These are phyloP conservation scores for Dendrocincla fuliginosa DNA, from an alignment of 2,797 vertebrate species.

Conservation along the genomic window DNA sequence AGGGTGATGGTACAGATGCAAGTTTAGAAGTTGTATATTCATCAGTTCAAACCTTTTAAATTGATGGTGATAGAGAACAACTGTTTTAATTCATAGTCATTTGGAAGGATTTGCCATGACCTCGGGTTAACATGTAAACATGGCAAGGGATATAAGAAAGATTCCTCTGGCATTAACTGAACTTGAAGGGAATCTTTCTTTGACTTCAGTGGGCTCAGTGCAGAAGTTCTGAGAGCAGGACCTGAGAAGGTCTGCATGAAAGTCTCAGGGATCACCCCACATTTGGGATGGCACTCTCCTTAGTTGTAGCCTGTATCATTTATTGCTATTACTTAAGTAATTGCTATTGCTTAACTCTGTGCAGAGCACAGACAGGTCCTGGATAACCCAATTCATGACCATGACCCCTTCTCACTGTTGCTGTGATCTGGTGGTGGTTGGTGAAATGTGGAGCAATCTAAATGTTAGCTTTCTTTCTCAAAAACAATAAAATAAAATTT, in stretches of 20 bases:
- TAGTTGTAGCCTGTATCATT: background rate
- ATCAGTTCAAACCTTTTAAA: conserved; percentile 49
- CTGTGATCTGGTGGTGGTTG: background rate
- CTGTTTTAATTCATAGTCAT: conserved; percentile 33
- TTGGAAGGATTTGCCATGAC: conserved; percentile 39
- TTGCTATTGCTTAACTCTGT: background rate
- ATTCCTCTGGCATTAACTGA: background rate
- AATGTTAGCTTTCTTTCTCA: background rate
- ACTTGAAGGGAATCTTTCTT: background rate
- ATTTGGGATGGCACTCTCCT: background rate
- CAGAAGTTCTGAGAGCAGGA: background rate
- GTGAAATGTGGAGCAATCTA: background rate
- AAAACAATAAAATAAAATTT: background rate
- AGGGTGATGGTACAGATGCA: conserved; percentile 44
- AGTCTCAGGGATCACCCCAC: background rate
- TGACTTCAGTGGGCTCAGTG: background rate
- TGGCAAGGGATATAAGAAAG: conserved; percentile 24
- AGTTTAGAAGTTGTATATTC: background rate
- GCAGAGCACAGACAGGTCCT: background rate
- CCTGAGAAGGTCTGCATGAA: background rate
- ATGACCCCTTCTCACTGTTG: rapidly evolving
- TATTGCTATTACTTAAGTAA: background rate
- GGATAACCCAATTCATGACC: background rate
- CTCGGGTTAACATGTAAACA: conserved; percentile 26
- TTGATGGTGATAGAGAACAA: conserved; percentile 49